A percentile compares a stretch with the other conserved stretches of the same genome.
Conservation (phyloP, 2,113 vertebrate species). For the Oophaga pumilio region DNA sequence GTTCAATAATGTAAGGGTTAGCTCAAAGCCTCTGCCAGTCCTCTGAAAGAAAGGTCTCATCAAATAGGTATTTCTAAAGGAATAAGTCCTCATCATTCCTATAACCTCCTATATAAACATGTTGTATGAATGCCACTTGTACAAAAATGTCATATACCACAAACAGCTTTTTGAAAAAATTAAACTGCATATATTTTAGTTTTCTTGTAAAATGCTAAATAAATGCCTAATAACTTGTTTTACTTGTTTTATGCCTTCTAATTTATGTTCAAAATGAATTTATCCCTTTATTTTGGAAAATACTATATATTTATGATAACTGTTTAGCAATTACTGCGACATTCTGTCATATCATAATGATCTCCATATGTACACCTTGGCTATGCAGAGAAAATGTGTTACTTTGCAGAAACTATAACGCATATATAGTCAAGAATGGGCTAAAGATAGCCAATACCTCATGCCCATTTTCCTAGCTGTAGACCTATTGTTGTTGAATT, state of each 20-base stretch:
- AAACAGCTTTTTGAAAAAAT: background rate
- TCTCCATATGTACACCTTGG: background rate
- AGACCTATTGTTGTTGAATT: too few relatives aligned
- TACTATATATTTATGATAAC: background rate
- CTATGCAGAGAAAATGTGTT: too few relatives aligned
- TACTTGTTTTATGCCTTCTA: background rate
- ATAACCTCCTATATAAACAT: conserved; percentile 4
- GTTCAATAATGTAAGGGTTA: conserved; percentile 26
- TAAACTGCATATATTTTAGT: background rate
- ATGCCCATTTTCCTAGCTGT: too few relatives aligned
- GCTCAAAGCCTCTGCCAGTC: conserved; percentile 15
- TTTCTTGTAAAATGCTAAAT: background rate
- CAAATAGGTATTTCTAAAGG: conserved; percentile 6
- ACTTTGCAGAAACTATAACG: too few relatives aligned
- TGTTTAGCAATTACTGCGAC: background rate
- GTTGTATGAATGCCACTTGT: background rate
- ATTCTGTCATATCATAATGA: background rate
- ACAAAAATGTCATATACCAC: background rate
- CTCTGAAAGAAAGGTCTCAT: conserved; percentile 11
- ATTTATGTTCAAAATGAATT: background rate
- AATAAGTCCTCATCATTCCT: background rate
- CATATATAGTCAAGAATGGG: too few relatives aligned
- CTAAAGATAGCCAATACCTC: too few relatives aligned
- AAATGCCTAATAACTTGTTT: background rate
- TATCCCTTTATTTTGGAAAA: background rate